Evolutionary conservation across 1,140 invertebrate genomes (phyloP).

Genomic region (Zaprionus camerounensis): DNA sequence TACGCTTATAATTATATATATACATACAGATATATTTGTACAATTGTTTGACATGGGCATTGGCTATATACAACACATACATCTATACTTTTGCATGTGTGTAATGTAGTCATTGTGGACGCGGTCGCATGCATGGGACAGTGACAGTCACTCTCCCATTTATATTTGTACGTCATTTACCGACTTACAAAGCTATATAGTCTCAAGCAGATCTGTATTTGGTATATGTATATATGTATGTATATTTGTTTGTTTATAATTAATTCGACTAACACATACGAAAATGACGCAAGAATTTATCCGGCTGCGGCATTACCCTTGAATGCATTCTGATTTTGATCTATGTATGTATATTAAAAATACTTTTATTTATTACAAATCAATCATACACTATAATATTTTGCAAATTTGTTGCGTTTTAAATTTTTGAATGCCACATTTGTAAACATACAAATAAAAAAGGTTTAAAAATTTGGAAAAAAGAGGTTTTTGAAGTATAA

Average conservation of each 20-base stretch:
- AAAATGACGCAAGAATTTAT: slow-evolving; percentile 26
- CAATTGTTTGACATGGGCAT: slow-evolving; percentile 50
- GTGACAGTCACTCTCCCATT: slow-evolving; percentile 24
- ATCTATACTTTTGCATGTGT: slow-evolving; percentile 35
- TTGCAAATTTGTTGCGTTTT: background rate
- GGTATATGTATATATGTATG: slow-evolving; percentile 8
- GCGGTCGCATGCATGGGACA: slow-evolving; percentile 41
- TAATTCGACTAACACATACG: slow-evolving; percentile 6
- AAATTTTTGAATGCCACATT: background rate
- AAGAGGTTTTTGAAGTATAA: no score
- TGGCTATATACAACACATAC: slow-evolving; percentile 58
- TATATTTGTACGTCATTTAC: slow-evolving; percentile 61
- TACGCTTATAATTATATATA: slow-evolving; percentile 20
- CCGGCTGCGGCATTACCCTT: background rate
- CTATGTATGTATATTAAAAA: no score
- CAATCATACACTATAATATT: background rate
- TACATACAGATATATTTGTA: slow-evolving; percentile 12
- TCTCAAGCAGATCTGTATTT: slow-evolving; percentile 13
- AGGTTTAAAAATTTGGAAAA: no score
- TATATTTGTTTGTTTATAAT: background rate
- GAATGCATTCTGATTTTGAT: slow-evolving; percentile 12
- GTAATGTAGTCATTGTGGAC: slow-evolving; percentile 15
- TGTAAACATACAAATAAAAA: no score
- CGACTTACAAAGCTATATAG: slow-evolving; percentile 45
- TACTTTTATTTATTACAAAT: background rate